Base-by-base conservation (phyloP, 1,140 invertebrate genomes). In the Saccostrea glomerata region DNA sequence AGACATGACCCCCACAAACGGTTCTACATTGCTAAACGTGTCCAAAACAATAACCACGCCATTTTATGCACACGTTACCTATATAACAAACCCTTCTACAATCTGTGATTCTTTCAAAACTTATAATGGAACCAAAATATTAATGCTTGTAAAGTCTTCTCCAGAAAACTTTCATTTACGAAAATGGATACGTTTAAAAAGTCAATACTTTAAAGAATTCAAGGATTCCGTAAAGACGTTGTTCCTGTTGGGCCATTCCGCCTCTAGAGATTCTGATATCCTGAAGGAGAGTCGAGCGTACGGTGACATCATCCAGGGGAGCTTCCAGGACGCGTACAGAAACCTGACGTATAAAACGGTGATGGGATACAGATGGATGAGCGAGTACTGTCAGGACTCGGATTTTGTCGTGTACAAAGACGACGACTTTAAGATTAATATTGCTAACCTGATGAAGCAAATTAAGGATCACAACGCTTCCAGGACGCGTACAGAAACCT, bases 261-360 rank as follows among this genome's bases (percentile, higher is more conserved):
- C 23, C 7, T 15, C 23, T 6, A 36, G 70, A 15, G 70, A 77
- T 4, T 3, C 30, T 25, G 30, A 77, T 36, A 36, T 77, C 9
- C 23, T 30, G 9, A 77, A 77, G 30, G 73, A 86, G 63, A 83
- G 54, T 82, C 5, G 58, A 63, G 55, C 9, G 12, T 66, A 25
- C 40, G 55, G 70, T 0, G 88, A 89, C 63, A 86, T 89, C 30
- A 66, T 89, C 23, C 88, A 89, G 56, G 88, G 84, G 70, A 66
- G 86, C 36, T 89, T 89, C 66, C 82, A 70, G 13, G 88, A 89
- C 36, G 40, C 36, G 55, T 89, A 89, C 20, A 82, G 88, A 86
- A 89, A 89, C 30, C 85, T 86, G 20, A 89, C 88, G 9, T 20
- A 77, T 20, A 89, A 89, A 66, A 89, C 88, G 11, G 58, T 89